A percentile compares a stretch with the other conserved stretches of the same genome.
These are phyloP conservation scores for Blastobasis adustella DNA, from an alignment of 2,888 invertebrate genomes.

Conservation along the genomic window DNA sequence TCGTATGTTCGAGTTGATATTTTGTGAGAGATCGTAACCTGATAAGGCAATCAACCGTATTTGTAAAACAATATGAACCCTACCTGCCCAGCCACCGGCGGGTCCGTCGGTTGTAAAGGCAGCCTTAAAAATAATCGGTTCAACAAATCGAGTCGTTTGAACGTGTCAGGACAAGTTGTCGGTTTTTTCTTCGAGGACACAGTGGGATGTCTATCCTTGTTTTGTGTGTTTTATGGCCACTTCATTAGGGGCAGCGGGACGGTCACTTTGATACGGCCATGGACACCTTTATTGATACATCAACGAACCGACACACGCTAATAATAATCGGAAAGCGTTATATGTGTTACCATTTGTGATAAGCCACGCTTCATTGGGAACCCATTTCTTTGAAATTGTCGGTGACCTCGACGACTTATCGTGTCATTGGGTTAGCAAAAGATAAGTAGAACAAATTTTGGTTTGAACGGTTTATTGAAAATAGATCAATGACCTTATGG, in stretches of 20 bases:
- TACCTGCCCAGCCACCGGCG: constrained; percentile 35
- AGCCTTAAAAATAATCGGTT: constrained; percentile 51
- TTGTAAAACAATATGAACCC: constrained; percentile 51
- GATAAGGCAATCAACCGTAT: constrained; percentile 49
- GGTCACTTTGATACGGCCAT: constrained; percentile 26
- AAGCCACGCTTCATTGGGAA: no score
- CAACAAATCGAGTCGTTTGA: constrained; percentile 60
- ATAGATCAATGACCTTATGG: no score
- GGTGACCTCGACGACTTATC: constrained; percentile 6
- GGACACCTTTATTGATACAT: constrained; percentile 50
- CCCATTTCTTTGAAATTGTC: constrained; percentile 15
- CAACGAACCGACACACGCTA: constrained; percentile 17
- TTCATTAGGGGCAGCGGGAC: constrained; percentile 54
- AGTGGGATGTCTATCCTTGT: constrained; percentile 57
- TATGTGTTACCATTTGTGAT: no score
- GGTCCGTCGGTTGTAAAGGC: constrained; percentile 24
- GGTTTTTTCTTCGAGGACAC: constrained; percentile 49
- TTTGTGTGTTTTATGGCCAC: constrained; percentile 64
- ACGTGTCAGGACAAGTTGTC: constrained; percentile 67
- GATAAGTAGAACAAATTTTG: no score
- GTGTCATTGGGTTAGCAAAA: no score
- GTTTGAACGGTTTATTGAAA: no score
- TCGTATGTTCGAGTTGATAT: neutral
- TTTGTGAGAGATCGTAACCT: constrained; percentile 20
- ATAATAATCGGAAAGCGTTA: no score